Base-by-base conservation (phyloP, 2,113 vertebrate species). In the Silurus meridionalis region DNA sequence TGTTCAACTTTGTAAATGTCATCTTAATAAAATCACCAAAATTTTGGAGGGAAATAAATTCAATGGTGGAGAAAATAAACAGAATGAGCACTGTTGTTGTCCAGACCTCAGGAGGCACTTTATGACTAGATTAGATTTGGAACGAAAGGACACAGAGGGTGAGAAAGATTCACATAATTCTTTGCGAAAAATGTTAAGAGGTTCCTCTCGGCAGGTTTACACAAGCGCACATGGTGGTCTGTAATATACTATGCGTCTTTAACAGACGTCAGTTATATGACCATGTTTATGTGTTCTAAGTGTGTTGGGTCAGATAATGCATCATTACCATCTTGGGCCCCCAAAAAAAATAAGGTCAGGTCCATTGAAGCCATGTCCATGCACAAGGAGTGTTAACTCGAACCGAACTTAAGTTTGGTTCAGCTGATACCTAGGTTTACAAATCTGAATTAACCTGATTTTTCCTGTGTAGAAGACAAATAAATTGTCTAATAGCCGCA, bases 191-290 rank as follows among this genome's bases (percentile, higher is more conserved):
- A 64, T 23, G 72, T 66, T 17, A 61, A 79, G 61, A 85, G 61
- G n/a, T 37, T 85, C 63, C 63, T 80, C 85, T 25, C 3, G 67
- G 79, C 50, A 85, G 55, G 71, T 87, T 87, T 87, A 85, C 23
- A 85, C 23, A 61, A 87, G 80, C 80, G 52, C 61, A n/a, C 10
- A 74, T 71, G 79, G 80, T 85, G 83, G 80, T 87, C 79, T 89
- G 61, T 37, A 25, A 5, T 85, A n/a, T 66, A 55, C 58, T 83
- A 50, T 66, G 58, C 10, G 80, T 23, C 82, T 71, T 11, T 55
- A 46, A 55, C 58, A 74, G 80, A 50, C 66, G 50, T 17, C 8
- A 57, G 25, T 71, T 80, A 83, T 46, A 71, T 72, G 48, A 72
- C 50, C 37, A 48, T 28, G 21, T 74, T 66, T 83, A n/a, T 48